Evolutionary conservation across 1,140 invertebrate genomes (phyloP).

Genomic region (Oreohelix idahoensis): DNA sequence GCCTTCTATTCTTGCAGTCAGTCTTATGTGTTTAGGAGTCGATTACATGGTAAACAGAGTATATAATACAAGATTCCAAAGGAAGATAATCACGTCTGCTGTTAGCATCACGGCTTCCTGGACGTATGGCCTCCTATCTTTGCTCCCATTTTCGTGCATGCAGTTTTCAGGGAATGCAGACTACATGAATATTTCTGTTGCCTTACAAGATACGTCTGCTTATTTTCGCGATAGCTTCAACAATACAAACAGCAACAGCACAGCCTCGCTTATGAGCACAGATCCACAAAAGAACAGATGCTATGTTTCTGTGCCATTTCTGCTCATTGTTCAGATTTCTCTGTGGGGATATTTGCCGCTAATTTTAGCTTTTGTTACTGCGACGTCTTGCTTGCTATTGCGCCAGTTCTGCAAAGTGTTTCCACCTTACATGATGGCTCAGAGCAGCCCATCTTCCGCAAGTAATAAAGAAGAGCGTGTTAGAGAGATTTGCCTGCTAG

Average conservation of each 20-base stretch:
- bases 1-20: neutral
- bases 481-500: neutral
- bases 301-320: neutral
- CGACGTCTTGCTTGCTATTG: neutral
- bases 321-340: neutral
- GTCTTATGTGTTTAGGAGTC: neutral
- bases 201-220: neutral
- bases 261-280: neutral
- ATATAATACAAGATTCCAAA: neutral
- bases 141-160: neutral
- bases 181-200: neutral
- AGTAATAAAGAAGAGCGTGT: neutral
- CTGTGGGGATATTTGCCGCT: neutral
- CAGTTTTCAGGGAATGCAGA: neutral
- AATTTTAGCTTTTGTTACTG: neutral
- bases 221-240: neutral
- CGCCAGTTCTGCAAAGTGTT: neutral
- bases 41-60: neutral
- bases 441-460: neutral
- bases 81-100: neutral
- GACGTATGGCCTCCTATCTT: neutral
- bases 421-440: neutral
- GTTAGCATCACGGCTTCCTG: neutral
- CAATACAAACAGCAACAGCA: no score
- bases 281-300: neutral